A percentile compares a stretch with the other conserved stretches of the same genome.
Conservation (phyloP, 2,888 invertebrate species). For the Julus scandinavius region DNA sequence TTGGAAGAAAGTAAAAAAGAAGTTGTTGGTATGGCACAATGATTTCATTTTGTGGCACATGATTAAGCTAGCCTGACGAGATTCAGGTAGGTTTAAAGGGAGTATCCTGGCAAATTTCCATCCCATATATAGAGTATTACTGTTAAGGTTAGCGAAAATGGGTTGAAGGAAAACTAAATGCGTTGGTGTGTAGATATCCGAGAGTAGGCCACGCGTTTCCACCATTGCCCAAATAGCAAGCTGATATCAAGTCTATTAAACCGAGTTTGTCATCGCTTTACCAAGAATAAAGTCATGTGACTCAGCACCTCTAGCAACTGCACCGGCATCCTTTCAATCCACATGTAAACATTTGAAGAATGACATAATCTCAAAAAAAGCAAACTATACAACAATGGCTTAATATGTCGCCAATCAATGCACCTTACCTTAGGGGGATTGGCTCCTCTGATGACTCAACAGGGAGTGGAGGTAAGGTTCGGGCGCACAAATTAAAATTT, state of each 20-base stretch:
- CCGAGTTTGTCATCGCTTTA: neutral
- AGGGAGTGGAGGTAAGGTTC: conserved; percentile 54
- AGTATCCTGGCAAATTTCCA: neutral
- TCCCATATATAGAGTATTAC: neutral
- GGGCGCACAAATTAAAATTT: conserved; percentile 49
- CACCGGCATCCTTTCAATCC: neutral
- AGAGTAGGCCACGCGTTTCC: neutral
- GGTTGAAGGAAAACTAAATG: neutral
- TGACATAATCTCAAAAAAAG: neutral
- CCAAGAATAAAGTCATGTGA: neutral
- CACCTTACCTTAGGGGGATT: conserved; percentile 13
- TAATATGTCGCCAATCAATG: neutral
- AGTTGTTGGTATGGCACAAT: neutral
- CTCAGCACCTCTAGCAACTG: neutral
- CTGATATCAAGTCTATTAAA: conserved; percentile 18
- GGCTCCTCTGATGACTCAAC: conserved; percentile 43
- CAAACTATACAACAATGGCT: neutral
- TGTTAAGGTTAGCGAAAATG: neutral
- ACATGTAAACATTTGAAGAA: neutral
- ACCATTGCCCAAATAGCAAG: neutral
- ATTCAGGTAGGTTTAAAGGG: neutral
- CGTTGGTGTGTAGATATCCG: neutral
- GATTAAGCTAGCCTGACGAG: neutral
- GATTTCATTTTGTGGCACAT: neutral
- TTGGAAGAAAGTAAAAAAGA: neutral